These are phyloP conservation scores for Symphodus melops DNA, from an alignment of 2,113 vertebrate genomes.

Conservation along the genomic window DNA sequence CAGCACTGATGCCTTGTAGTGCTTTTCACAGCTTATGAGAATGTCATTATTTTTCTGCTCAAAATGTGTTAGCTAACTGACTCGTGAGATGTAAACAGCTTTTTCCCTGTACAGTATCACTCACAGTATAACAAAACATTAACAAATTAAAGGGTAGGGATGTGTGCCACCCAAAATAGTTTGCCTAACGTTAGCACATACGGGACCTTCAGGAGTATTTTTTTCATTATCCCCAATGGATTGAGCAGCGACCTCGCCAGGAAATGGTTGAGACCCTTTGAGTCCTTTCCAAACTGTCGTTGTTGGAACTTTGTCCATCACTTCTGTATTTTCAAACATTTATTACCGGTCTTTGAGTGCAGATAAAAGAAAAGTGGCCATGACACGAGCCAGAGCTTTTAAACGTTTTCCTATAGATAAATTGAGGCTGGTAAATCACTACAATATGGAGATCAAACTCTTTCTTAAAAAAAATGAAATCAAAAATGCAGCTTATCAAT, in stretches of 20 bases:
- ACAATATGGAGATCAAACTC: background rate
- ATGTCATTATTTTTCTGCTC: too few species aligned
- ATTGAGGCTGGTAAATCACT: constrained; percentile 13
- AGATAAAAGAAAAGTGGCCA: constrained; percentile 15
- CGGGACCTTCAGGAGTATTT: too few species aligned
- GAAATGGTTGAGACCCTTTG: constrained; percentile 2
- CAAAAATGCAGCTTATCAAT: constrained; percentile 8
- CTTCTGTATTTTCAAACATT: background rate
- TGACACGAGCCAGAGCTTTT: constrained; percentile 10
- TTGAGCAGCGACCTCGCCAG: background rate
- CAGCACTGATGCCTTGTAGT: too few species aligned
- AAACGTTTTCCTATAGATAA: constrained; percentile 3
- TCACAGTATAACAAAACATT: too few species aligned
- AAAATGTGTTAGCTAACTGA: too few species aligned
- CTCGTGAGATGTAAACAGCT: too few species aligned
- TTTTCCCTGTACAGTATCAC: too few species aligned
- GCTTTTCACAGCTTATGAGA: too few species aligned
- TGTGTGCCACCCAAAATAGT: too few species aligned
- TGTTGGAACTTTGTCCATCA: background rate
- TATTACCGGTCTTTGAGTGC: background rate
- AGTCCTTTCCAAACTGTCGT: background rate
- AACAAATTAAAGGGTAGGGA: too few species aligned
- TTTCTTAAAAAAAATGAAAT: constrained; percentile 26
- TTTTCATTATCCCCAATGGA: background rate
- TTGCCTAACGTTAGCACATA: too few species aligned